These are phyloP conservation scores for Vanessa cardui DNA, from an alignment of 2,888 invertebrate species.

Conservation along the genomic window DNA sequence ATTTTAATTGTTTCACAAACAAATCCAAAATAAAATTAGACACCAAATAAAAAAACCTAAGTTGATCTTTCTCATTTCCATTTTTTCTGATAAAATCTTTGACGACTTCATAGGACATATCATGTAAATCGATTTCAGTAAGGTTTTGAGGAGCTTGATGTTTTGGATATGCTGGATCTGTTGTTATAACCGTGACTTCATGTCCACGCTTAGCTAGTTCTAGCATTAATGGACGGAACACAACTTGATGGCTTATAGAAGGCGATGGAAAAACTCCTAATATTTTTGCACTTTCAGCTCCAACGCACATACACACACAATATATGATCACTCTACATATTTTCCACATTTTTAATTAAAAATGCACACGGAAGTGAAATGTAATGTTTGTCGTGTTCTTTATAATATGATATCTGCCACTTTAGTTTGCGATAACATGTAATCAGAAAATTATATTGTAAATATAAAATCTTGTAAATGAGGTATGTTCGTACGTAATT, in stretches of 20 bases:
- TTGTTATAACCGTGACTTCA: slow-evolving; percentile 57
- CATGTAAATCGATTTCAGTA: slow-evolving; percentile 57
- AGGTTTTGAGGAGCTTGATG: slow-evolving; percentile 53
- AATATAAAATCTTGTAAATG: too few species aligned
- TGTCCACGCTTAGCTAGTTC: slow-evolving; percentile 57
- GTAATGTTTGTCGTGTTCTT: too few species aligned
- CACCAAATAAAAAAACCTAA: neutral
- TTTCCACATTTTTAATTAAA: too few species aligned
- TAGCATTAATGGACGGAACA: slow-evolving; percentile 53
- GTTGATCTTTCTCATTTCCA: slow-evolving; percentile 7
- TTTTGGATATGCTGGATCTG: slow-evolving; percentile 54
- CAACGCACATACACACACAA: neutral
- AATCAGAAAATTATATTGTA: too few species aligned
- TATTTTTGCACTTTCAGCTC: slow-evolving; percentile 50
- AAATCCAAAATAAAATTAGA: slow-evolving; percentile 33
- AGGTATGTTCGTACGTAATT: too few species aligned
- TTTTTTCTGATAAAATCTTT: slow-evolving; percentile 30
- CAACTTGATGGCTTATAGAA: slow-evolving; percentile 57
- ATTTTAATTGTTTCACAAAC: slow-evolving; percentile 39
- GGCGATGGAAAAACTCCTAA: slow-evolving; percentile 55
- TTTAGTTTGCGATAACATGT: too few species aligned
- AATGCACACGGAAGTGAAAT: too few species aligned
- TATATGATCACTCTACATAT: too few species aligned
- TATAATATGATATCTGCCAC: too few species aligned
- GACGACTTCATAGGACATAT: slow-evolving; percentile 50